Conservation (phyloP, 2,113 vertebrate species). For the Macquaria ambigua region DNA sequence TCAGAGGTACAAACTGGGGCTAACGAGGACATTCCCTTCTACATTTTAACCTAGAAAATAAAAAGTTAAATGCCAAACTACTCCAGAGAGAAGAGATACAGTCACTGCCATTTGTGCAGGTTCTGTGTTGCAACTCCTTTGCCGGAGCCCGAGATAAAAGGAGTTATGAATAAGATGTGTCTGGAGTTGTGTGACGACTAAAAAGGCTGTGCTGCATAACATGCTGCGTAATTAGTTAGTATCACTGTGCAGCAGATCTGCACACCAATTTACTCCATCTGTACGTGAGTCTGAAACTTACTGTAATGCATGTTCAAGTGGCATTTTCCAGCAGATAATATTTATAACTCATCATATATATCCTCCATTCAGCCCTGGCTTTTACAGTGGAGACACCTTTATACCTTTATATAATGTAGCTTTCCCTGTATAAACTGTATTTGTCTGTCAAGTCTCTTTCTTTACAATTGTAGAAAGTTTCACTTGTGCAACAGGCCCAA, state of each 20-base stretch:
- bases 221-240: neutral
- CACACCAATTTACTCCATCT: neutral
- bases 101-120: neutral
- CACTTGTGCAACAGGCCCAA: constrained; percentile 30
- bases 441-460: neutral
- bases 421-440: constrained; percentile 8
- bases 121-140: neutral
- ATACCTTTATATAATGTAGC: constrained; percentile 1
- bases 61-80: neutral
- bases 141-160: neutral
- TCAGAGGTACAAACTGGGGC: neutral
- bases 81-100: neutral
- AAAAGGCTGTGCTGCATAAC: neutral
- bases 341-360: neutral
- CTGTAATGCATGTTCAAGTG: neutral
- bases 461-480: constrained; percentile 26
- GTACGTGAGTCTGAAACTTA: neutral
- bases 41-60: neutral
- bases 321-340: neutral
- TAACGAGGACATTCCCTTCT: neutral
- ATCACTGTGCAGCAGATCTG: neutral
- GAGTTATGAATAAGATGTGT: neutral
- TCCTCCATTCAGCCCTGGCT: constrained; percentile 8
- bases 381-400: neutral
- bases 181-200: neutral